Evolutionary conservation across 2,888 invertebrate genomes (phyloP), one percentile per base, ranked within the genome.

Genomic region (Escarpia spicata): DNA sequence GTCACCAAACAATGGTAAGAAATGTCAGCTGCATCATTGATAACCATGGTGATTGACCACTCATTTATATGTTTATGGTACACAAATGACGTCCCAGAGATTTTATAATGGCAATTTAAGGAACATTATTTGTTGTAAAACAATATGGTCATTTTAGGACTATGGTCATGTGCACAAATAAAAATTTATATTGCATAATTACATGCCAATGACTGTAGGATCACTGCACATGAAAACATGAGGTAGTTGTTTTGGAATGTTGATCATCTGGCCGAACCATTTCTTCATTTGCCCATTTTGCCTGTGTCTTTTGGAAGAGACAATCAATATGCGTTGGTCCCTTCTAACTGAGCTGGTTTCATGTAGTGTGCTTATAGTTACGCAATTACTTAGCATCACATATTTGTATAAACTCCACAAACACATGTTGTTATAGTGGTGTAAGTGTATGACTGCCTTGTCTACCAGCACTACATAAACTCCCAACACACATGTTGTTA

Each of bases 1-100:
- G 98, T 99, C 92, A 99, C 99, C 31, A 99, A 99, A 97, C 98
- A 98, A 94, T 99, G 99, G 99, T 98, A 96, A 95, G 96, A 75
- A 15, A 75, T 75, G 75, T 26, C 19, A 26, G 19, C 6, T 60
- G 12, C 19, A 12, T 60, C 19, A 26, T 75, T 75, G 19, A 26
- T 19, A 26, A 75, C 75, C 19, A n/a, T 26, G 26, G 26, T 19
- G 75, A 26, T 26, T 6, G 75, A 75, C 3, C 26, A 75, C 75
- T 15, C 26, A 26, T 75, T 26, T 6, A 75, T 60, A 15, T 10
- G 60, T 60, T 26, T 15, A 60, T 19, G 26, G 19, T 60, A 26
- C 26, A 60, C 19, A 19, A 19, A 60, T 60, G 0, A 60, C 9
- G 26, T 60, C 15, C 4, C 4, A 26, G 60, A 19, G 26, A 60